Evolutionary conservation across 2,888 invertebrate species (phyloP).

Genomic region (Digitonthophagus gazella): DNA sequence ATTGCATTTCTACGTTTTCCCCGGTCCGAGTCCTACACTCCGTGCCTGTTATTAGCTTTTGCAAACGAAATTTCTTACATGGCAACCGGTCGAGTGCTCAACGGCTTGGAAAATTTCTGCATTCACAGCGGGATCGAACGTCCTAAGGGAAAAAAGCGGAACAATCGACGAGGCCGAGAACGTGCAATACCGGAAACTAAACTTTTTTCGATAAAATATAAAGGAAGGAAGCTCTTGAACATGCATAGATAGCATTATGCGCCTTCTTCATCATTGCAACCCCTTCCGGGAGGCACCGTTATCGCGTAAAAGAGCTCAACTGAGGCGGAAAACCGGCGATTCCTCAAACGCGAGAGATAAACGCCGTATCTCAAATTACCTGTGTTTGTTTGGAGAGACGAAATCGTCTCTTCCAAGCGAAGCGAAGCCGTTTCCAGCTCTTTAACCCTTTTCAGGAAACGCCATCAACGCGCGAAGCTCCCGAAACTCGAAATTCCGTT

Average conservation of each 20-base stretch:
- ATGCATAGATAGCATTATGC: neutral
- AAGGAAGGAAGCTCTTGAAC: neutral
- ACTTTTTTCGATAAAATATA: neutral
- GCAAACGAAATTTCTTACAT: slow-evolving; percentile 13
- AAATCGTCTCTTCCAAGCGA: neutral
- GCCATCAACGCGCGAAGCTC: neutral
- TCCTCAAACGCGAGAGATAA: neutral
- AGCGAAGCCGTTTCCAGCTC: neutral
- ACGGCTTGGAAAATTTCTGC: neutral
- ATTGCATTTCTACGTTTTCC: slow-evolving; percentile 28
- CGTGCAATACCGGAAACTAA: too few relatives aligned
- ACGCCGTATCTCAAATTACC: neutral
- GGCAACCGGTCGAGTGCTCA: neutral
- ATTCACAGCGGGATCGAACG: neutral
- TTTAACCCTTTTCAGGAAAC: neutral
- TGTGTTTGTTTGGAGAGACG: neutral
- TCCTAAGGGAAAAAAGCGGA: neutral
- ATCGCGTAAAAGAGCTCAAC: neutral
- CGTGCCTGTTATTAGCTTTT: neutral
- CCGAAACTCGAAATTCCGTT: neutral
- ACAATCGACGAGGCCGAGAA: too few relatives aligned
- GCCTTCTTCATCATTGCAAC: neutral
- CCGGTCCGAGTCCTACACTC: neutral
- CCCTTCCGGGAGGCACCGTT: neutral
- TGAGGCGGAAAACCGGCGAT: neutral